These are phyloP conservation scores for Rana temporaria DNA, from an alignment of 2,113 vertebrate species.

Conservation along the genomic window DNA sequence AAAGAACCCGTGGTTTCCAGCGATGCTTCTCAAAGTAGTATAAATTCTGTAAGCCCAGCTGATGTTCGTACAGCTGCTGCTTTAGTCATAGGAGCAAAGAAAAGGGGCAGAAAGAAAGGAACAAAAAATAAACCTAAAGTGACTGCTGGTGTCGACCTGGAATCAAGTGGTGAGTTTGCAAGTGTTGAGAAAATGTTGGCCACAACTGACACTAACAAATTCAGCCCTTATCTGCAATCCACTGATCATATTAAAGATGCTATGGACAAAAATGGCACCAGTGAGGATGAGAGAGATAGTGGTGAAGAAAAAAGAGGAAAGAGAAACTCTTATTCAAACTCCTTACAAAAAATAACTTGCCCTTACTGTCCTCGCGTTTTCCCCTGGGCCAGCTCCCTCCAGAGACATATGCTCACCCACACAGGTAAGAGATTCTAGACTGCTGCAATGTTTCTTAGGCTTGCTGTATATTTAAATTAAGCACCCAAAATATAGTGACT, in stretches of 20 bases:
- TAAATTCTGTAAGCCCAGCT: slow-evolving; percentile 58
- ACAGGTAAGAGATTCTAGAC: slow-evolving; percentile 79
- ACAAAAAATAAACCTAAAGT: slow-evolving; percentile 66
- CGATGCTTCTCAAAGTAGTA: slow-evolving; percentile 52
- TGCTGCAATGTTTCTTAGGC: no score
- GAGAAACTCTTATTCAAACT: slow-evolving; percentile 90
- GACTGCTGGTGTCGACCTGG: slow-evolving; percentile 79
- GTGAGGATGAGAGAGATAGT: slow-evolving; percentile 75
- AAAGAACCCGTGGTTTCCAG: slow-evolving; percentile 57
- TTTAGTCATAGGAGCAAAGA: slow-evolving; percentile 64
- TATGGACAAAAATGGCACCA: slow-evolving; percentile 68
- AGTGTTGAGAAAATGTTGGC: slow-evolving; percentile 97
- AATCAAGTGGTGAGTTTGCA: slow-evolving; percentile 97
- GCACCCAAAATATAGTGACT: no score
- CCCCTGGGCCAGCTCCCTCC: slow-evolving; percentile 93
- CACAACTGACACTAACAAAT: slow-evolving; percentile 93
- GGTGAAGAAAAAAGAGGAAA: slow-evolving; percentile 82
- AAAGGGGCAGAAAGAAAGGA: slow-evolving; percentile 76
- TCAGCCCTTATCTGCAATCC: slow-evolving; percentile 89
- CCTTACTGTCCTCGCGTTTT: slow-evolving; percentile 92
- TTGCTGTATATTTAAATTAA: no score
- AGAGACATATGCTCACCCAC: slow-evolving; percentile 95
- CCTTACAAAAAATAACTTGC: slow-evolving; percentile 91
- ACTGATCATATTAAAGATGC: slow-evolving; percentile 63
- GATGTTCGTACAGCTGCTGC: slow-evolving; percentile 62